A percentile compares a stretch with the other conserved stretches of the same genome.
Conservation (phyloP, 2,888 invertebrate genomes). For the Patella caerulea region DNA sequence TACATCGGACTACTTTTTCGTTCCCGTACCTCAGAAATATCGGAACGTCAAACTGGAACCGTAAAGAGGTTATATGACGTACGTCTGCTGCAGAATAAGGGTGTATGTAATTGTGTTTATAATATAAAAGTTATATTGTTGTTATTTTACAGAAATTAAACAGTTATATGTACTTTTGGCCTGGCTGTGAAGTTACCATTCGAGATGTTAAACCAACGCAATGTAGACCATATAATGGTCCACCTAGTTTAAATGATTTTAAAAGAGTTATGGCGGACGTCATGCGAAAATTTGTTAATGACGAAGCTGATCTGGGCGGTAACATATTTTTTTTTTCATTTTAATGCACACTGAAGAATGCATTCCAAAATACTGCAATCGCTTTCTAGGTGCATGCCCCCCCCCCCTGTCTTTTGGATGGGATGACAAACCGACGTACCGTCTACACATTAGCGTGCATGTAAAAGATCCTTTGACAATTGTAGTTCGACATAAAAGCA, state of each 20-base stretch:
- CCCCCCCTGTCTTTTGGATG: too few species aligned
- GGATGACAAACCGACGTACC: too few species aligned
- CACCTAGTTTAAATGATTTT: conserved; percentile 25
- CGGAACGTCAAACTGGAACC: neutral
- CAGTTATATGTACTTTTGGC: conserved; percentile 36
- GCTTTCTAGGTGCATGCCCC: too few species aligned
- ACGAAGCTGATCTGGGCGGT: neutral
- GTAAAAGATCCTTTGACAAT: too few species aligned
- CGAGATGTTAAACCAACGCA: conserved; percentile 23
- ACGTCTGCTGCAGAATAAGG: neutral
- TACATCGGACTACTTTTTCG: too few species aligned
- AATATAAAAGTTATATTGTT: neutral
- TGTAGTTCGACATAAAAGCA: too few species aligned
- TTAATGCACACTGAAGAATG: too few species aligned
- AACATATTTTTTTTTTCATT: neutral
- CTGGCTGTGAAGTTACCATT: conserved; percentile 34
- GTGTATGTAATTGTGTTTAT: too few species aligned
- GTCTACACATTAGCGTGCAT: too few species aligned
- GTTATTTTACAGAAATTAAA: conserved; percentile 20
- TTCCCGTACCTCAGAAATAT: neutral
- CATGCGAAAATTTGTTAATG: neutral
- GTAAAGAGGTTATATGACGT: neutral
- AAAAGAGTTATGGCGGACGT: neutral
- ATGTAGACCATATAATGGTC: conserved; percentile 22
- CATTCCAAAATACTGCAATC: too few species aligned